Conservation (phyloP, 2,113 vertebrate species). For the Mobula birostris region DNA sequence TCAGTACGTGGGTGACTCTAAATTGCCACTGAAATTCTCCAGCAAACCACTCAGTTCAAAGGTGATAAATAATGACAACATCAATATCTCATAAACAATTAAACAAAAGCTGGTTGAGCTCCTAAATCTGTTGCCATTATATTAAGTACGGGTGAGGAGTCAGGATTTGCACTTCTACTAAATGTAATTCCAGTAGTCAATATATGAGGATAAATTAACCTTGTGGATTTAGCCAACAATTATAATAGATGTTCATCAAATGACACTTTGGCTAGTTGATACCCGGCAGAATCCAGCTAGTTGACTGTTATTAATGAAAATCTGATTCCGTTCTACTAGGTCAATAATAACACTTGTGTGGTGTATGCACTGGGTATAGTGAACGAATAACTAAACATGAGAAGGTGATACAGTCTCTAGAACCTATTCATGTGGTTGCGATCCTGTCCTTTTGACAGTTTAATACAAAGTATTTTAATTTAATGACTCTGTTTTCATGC, state of each 20-base stretch:
- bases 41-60: too few relatives aligned
- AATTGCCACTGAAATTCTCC: too few relatives aligned
- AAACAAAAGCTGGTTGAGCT: too few relatives aligned
- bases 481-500: not conserved
- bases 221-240: not conserved
- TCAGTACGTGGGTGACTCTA: too few relatives aligned
- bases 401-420: not conserved
- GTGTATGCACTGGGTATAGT: not conserved
- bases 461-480: not conserved
- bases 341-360: not conserved
- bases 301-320: constrained; percentile 11
- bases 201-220: not conserved
- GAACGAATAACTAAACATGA: not conserved
- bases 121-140: too few relatives aligned
- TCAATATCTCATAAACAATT: too few relatives aligned
- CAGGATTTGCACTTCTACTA: not conserved
- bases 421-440: too few relatives aligned
- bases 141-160: not conserved
- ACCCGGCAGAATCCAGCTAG: not conserved
- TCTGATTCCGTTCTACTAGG: not conserved
- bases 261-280: not conserved
- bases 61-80: too few relatives aligned
- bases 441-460: not conserved
- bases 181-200: not conserved
- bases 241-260: not conserved